Percentiles rank a stretch among this genome's conserved stretches.
Conservation (phyloP, 2,888 invertebrate genomes). For the Hypolimnas misippus region DNA sequence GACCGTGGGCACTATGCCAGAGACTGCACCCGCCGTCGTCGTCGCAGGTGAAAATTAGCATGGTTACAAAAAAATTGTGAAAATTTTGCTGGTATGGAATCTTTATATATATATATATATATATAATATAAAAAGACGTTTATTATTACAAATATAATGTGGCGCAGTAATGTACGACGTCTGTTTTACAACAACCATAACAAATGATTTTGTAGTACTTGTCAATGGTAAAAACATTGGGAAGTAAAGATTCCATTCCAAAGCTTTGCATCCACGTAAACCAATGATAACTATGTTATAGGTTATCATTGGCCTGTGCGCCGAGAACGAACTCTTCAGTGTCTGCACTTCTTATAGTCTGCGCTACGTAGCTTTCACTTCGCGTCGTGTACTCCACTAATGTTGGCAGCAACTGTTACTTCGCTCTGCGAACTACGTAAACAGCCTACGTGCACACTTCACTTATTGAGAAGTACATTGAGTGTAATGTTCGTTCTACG, state of each 20-base stretch:
- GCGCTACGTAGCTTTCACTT: conserved; percentile 83
- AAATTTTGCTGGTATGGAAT: conserved; percentile 59
- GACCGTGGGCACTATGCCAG: conserved; percentile 97
- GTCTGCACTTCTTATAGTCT: conserved; percentile 84
- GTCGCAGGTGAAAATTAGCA: conserved; percentile 72
- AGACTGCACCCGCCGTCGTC: conserved; percentile 91
- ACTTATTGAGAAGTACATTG: conserved; percentile 76
- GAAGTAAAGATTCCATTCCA: conserved; percentile 70
- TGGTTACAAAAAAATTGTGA: conserved; percentile 41
- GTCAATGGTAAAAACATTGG: not conserved
- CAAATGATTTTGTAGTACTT: not conserved
- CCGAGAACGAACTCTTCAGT: conserved; percentile 82
- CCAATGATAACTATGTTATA: conserved; percentile 85
- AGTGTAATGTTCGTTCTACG: conserved; percentile 76
- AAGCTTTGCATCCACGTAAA: conserved; percentile 71
- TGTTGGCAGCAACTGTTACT: conserved; percentile 79
- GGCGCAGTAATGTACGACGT: too few relatives aligned
- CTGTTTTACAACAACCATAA: not conserved
- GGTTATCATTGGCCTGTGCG: conserved; percentile 85
- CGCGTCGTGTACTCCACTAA: conserved; percentile 79
- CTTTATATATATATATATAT: conserved; percentile 48
- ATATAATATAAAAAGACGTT: not conserved
- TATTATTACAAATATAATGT: not conserved
- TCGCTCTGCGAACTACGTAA: conserved; percentile 80
- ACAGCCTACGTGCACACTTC: conserved; percentile 79